Evolutionary conservation across 2,797 vertebrate species (phyloP), one percentile per base, ranked within the genome.

Genomic region (Ceryle rudis): DNA sequence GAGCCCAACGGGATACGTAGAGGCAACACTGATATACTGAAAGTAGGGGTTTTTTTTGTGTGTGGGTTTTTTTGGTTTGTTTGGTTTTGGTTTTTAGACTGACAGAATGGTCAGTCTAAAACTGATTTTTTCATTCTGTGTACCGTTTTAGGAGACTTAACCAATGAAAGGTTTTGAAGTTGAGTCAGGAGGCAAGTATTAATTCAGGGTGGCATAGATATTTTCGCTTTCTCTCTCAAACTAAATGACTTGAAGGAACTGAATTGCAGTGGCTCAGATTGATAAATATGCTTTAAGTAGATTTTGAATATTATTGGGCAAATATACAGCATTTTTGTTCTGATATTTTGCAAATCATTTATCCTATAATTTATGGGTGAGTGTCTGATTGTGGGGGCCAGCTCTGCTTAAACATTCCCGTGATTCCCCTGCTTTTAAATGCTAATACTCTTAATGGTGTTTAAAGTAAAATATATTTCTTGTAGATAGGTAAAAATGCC

Each of bases 381-480:
- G 13, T 17, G 23, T 41, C 31, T 1, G 1, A 2, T n/a, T 57
- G 31, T 47, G 9, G 8, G 20, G 60, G 4, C 14, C 6, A 57
- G 13, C 23, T 87, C 33, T 90, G 47, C n/a, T 57, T 79, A 82
- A 47, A 65, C 10, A 26, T 61, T 81, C 33, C 16, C 19, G 23
- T 54, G 37, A 26, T 64, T 77, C 19, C 14, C 5, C 15, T 81
- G 11, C 25, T 19, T 65, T 64, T 75, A 71, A 51, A 51, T 41
- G 29, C 49, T 74, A 22, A 16, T 66, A 79, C 4, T 71, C 21
- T 31, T 66, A 51, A 37, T 31, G 31, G 10, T 74, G 49, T 51
- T 61, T 71, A 6, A 79, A 84, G 16, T 84, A 18, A 66, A 66
- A 52, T 65, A 29, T 42, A 11, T 62, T 82, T 87, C 33, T 69